Base-by-base conservation (phyloP, 2,797 vertebrate genomes). In the Pteropus rufus region DNA sequence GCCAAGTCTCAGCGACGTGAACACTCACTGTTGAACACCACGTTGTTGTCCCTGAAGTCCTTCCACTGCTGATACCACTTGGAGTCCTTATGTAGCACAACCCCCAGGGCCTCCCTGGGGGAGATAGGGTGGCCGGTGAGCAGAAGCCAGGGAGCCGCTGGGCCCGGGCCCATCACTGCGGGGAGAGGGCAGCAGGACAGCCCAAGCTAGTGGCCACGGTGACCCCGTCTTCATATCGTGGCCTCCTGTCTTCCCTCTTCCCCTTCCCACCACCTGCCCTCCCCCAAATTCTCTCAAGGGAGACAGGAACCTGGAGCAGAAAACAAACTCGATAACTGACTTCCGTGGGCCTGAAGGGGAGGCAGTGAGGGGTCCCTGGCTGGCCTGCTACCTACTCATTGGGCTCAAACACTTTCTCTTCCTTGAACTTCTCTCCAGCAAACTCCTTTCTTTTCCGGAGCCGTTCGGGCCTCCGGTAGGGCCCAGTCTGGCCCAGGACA, bases 21-120 rank as follows among this genome's bases (percentile, higher is more conserved):
- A 46, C 58, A 98, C 99, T 99, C 99, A 99, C 99, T 98, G 96
- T 99, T 99, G 97, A 99, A 99, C 56, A 99, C 99, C 56, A 98
- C 98, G 0, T 99, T 99, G 98, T 99, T 99, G 98, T 99, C 99
- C 98, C 99, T 99, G 98, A 99, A 99, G 89, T 99, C 99, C 89
- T 99, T 99, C 99, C 99, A 99, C 98, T 99, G 99, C 96, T 99
- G 99, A 98, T 99, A 99, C 99, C 99, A 99, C 75, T 99, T 99
- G 4, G 99, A 99, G 98, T 99, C 99, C 94, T 99, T 99, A 97
- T 99, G 99, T 56, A 99, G 98, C 90, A 99, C 99, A n/a, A 99
- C 98, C 1, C 99, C 99, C 98, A 99, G 98, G 1, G 99, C 99
- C 75, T 99, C 99, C 98, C 99, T 99, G 72, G 36, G 80, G 83